Base-by-base conservation (phyloP, 2,113 vertebrate species). In the Suncus etruscus region DNA sequence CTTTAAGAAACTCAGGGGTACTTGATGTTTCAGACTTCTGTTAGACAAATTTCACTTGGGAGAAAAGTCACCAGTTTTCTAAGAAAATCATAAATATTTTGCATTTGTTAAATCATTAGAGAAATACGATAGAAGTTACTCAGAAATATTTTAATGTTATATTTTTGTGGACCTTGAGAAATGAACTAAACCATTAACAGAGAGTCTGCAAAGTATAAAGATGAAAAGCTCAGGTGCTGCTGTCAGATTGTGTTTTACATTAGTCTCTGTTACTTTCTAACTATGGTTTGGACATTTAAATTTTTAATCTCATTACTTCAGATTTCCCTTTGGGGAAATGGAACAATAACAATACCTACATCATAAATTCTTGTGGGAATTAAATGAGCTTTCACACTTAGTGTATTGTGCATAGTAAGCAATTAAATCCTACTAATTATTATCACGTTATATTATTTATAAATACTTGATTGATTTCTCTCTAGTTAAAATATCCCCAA, bases 1-100 rank as follows among this genome's bases (percentile, higher is more conserved):
- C 69, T 91, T 93, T 92, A 89, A 82, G 86, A 94, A 94, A 65
- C 0, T 4, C 29, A 82, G 51, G 76, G 11, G 16, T 85, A 58
- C 39, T 29, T 70, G 61, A 79, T 81, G 1, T 14, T 47, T 93
- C 45, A 76, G 69, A 0, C 48, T 83, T 80, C 12, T 15, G 0
- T 66, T 92, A 78, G 31, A 51, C 80, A 25, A 87, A 89, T 87
- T 70, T 94, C n/a, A 90, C 24, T 29, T 81, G 48, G 39, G 72
- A 91, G 73, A 20, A 86, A 86, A 75, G 22, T 27, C 50, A 3
- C 61, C 8, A 51, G 14, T 47, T 79, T 88, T n/a, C 66, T 91
- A 65, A 83, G 22, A 87, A 90, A 93, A 79, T 91, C 0, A 0
- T 79, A 83, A 91, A 3, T 70, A 70, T 80, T 15, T 79, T 72